Evolutionary conservation across 2,113 vertebrate genomes (phyloP).

Genomic region (Carettochelys insculpta): DNA sequence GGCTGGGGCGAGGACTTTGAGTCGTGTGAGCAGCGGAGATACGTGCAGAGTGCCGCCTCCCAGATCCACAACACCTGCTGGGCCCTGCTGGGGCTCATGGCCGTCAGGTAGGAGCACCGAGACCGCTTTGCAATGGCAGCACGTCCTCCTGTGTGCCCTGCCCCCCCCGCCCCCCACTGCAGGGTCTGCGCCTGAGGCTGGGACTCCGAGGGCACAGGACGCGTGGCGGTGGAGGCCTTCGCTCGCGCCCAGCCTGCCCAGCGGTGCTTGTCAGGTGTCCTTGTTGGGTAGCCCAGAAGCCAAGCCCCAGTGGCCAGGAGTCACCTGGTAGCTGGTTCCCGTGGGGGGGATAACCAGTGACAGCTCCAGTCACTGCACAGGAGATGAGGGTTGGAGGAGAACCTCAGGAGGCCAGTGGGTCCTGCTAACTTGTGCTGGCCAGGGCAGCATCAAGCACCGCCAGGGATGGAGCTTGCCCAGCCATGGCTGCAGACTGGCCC

Average conservation of each 20-base stretch:
- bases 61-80: constrained; percentile 96
- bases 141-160: neutral
- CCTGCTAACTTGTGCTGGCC: no score
- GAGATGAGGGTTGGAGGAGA: no score
- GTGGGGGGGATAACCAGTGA: no score
- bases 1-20: constrained; percentile 98
- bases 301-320: no score
- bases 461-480: no score
- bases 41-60: constrained; percentile 84
- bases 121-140: neutral
- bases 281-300: neutral
- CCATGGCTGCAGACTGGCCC: no score
- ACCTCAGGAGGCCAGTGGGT: no score
- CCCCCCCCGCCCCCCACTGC: no score
- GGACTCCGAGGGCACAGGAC: neutral
- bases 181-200: no score
- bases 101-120: constrained; percentile 81
- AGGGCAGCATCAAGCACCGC: no score
- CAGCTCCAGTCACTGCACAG: no score
- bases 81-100: constrained; percentile 95
- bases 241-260: neutral
- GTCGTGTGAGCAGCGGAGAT: constrained; percentile 83
- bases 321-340: no score
- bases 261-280: neutral
- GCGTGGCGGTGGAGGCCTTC: neutral